A percentile compares a stretch with the other conserved stretches of the same genome.
Conservation (phyloP, 2,797 vertebrate genomes). For the Allobates femoralis region DNA sequence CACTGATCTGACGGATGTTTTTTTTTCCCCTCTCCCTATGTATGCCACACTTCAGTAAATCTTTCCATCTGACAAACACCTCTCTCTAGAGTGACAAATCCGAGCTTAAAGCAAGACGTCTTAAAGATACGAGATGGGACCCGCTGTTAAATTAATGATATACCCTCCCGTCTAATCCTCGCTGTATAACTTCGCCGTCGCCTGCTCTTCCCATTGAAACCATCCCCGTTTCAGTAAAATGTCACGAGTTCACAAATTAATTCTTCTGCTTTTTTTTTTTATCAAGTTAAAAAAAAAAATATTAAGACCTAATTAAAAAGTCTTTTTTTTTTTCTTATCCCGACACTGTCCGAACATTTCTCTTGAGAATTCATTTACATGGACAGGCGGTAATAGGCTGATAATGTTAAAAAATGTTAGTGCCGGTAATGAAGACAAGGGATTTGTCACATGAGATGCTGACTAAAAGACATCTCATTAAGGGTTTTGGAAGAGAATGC, state of each 20-base stretch:
- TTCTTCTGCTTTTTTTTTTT: not conserved
- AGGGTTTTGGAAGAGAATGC: not conserved
- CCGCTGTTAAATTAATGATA: constrained; percentile 53
- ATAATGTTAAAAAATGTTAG: constrained; percentile 46
- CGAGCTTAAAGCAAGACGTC: constrained; percentile 16
- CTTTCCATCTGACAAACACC: constrained; percentile 50
- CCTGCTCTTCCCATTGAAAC: not conserved
- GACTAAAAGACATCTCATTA: constrained; percentile 46
- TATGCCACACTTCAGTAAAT: constrained; percentile 10
- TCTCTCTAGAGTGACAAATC: constrained; percentile 47
- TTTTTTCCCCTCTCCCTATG: not conserved
- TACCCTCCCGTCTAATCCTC: constrained; percentile 38
- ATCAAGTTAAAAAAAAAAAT: constrained; percentile 7
- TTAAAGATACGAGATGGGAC: constrained; percentile 30
- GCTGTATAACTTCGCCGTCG: not conserved
- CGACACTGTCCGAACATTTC: constrained; percentile 8
- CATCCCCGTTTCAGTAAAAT: not conserved
- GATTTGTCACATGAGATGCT: constrained; percentile 13
- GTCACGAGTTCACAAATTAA: not conserved
- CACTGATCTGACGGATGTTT: not conserved
- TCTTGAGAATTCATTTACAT: constrained; percentile 37
- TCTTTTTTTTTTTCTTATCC: not conserved
- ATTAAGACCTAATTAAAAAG: constrained; percentile 32
- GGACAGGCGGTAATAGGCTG: constrained; percentile 43
- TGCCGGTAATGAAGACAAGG: constrained; percentile 25